A percentile compares a stretch with the other conserved stretches of the same genome.
phyloP scores from a whole-genome alignment of 1,140 invertebrate species.

The Tribolium madens region DNA sequence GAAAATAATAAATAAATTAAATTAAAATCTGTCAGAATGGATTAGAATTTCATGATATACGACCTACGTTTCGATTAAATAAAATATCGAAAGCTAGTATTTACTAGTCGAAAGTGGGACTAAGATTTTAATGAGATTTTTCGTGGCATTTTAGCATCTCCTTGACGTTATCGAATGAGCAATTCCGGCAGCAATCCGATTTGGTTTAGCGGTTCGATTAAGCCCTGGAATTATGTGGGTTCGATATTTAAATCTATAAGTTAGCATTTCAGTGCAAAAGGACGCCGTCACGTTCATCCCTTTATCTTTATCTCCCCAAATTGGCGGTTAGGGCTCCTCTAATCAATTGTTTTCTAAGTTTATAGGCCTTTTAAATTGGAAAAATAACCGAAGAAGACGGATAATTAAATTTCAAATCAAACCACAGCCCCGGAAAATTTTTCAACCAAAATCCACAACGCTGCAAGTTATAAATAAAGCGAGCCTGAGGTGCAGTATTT shows the following conservation, averaged over 20 bases:
- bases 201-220: slow-evolving; percentile 31
- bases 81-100: too few relatives aligned
- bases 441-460: not conserved
- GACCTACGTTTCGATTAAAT: slow-evolving; percentile 12
- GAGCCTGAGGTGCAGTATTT: not conserved
- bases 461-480: not conserved
- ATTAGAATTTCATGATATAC: slow-evolving; percentile 29
- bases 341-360: slow-evolving; percentile 32
- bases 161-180: slow-evolving; percentile 1
- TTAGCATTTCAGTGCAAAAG: slow-evolving; percentile 29
- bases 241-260: slow-evolving; percentile 39
- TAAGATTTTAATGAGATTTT: slow-evolving; percentile 24
- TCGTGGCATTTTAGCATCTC: slow-evolving; percentile 1
- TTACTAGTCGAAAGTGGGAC: too few relatives aligned
- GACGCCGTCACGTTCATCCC: slow-evolving; percentile 35
- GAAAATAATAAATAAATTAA: slow-evolving; percentile 39
- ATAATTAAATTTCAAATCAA: slow-evolving; percentile 8
- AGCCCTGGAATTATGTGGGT: slow-evolving; percentile 26
- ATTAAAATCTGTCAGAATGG: slow-evolving; percentile 21
- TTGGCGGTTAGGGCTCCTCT: slow-evolving; percentile 29
- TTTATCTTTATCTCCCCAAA: slow-evolving; percentile 39
- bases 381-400: slow-evolving; percentile 19
- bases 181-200: slow-evolving; percentile 10
- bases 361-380: slow-evolving; percentile 29
- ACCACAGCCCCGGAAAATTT: not conserved